Conservation (phyloP, 2,888 invertebrate species). For the Drepanosiphum platanoidis region DNA sequence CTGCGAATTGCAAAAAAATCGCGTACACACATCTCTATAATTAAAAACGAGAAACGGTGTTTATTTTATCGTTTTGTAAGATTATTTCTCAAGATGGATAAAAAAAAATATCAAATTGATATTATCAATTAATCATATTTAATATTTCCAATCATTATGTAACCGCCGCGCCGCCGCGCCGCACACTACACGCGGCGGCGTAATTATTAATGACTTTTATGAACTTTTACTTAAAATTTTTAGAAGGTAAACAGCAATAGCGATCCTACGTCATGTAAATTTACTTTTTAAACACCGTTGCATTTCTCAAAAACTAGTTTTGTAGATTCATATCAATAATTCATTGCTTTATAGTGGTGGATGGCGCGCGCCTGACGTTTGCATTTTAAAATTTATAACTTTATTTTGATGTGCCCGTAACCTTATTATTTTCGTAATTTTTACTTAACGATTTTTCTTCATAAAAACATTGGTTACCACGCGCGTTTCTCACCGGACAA, state of each 20-base stretch:
- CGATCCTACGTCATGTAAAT: not conserved
- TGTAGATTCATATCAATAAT: conserved; percentile 43
- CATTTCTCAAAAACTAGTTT: conserved; percentile 41
- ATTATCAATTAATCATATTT: conserved; percentile 28
- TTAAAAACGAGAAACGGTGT: not conserved
- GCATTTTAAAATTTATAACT: conserved; percentile 34
- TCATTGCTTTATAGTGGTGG: conserved; percentile 8
- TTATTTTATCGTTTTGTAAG: not conserved
- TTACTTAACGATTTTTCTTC: not conserved
- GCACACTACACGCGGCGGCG: too few species aligned
- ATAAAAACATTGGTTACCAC: not conserved
- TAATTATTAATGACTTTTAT: conserved; percentile 43
- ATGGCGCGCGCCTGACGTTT: not conserved
- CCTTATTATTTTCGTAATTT: not conserved
- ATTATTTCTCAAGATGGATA: not conserved
- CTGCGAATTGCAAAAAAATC: not conserved
- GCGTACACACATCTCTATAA: not conserved
- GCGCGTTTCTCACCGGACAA: not conserved
- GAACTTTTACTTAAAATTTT: conserved; percentile 40
- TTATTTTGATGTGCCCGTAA: conserved; percentile 18
- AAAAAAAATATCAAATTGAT: not conserved
- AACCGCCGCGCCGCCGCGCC: too few species aligned
- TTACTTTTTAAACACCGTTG: conserved; percentile 29
- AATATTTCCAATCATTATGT: conserved; percentile 31
- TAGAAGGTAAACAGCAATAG: conserved; percentile 41